These are phyloP conservation scores for Oncorhynchus clarkii DNA, from an alignment of 2,113 vertebrate genomes.

Conservation along the genomic window DNA sequence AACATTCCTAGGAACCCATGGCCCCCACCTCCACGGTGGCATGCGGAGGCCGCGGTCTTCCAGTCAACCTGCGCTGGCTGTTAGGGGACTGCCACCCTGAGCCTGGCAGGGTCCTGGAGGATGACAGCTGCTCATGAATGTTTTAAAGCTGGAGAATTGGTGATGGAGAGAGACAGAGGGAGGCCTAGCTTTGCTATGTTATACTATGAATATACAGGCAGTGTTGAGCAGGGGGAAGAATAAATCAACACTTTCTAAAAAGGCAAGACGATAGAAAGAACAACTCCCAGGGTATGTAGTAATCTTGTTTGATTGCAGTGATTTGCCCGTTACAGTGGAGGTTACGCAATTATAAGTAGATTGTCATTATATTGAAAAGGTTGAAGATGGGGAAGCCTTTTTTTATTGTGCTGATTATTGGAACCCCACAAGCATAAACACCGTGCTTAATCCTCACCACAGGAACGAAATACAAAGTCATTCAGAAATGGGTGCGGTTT, in stretches of 20 bases:
- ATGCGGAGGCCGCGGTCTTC: conserved; percentile 12
- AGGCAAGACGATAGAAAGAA: conserved; percentile 3
- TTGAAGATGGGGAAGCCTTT: neutral
- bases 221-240: conserved; percentile 19
- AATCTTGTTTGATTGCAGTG: conserved; percentile 16
- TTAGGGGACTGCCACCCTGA: neutral
- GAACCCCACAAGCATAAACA: neutral
- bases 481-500: too few species aligned
- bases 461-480: neutral
- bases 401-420: neutral
- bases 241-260: conserved; percentile 1
- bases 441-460: neutral
- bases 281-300: conserved; percentile 11
- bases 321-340: neutral
- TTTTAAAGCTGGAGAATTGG: conserved; percentile 37
- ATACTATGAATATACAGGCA: conserved; percentile 38
- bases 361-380: neutral
- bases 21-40: neutral
- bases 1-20: neutral
- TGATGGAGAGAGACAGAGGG: conserved; percentile 39
- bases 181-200: too few species aligned
- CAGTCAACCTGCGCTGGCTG: conserved; percentile 9
- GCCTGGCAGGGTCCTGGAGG: conserved; percentile 10
- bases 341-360: neutral
- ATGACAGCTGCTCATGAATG: conserved; percentile 55